These are phyloP conservation scores for Cheiracanthium punctorium DNA, from an alignment of 2,888 invertebrate genomes.

Conservation along the genomic window DNA sequence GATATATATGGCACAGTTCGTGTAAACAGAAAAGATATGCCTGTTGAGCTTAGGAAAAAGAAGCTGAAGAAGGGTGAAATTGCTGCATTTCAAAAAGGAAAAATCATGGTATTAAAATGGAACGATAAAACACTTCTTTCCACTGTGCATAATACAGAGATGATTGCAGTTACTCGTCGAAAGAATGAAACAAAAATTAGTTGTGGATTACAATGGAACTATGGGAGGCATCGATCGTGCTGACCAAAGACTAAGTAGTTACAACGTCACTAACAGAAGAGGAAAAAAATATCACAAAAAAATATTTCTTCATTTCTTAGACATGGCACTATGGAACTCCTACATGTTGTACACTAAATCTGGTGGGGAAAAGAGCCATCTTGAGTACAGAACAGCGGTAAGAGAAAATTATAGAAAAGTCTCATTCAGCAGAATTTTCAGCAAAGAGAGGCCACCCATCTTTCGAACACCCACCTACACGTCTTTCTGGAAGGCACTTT, in stretches of 20 bases:
- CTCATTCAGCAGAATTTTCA: not conserved
- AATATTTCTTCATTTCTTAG: constrained; percentile 2
- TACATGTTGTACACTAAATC: constrained; percentile 27
- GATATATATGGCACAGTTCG: constrained; percentile 70
- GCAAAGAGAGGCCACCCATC: not conserved
- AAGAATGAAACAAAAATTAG: constrained; percentile 15
- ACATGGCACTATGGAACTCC: constrained; percentile 43
- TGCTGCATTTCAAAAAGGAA: constrained; percentile 29
- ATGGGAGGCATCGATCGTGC: constrained; percentile 11
- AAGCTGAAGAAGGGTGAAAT: constrained; percentile 59
- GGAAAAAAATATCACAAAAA: constrained; percentile 11
- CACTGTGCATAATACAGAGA: constrained; percentile 17
- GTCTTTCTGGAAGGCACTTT: constrained; percentile 23
- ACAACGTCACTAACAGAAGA: constrained; percentile 30
- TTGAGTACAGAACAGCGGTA: constrained; percentile 13
- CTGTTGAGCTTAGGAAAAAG: constrained; percentile 25
- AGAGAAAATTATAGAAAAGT: constrained; percentile 10
- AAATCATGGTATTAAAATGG: constrained; percentile 22
- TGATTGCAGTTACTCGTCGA: constrained; percentile 2
- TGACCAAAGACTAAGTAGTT: constrained; percentile 3
- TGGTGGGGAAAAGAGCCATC: not conserved
- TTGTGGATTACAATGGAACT: not conserved
- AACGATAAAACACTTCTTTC: constrained; percentile 34
- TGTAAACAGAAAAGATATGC: constrained; percentile 56
- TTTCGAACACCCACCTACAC: not conserved